A percentile compares a stretch with the other conserved stretches of the same genome.
phyloP scores from a whole-genome alignment of 2,888 invertebrate species.

The Drosophila gaucha region DNA sequence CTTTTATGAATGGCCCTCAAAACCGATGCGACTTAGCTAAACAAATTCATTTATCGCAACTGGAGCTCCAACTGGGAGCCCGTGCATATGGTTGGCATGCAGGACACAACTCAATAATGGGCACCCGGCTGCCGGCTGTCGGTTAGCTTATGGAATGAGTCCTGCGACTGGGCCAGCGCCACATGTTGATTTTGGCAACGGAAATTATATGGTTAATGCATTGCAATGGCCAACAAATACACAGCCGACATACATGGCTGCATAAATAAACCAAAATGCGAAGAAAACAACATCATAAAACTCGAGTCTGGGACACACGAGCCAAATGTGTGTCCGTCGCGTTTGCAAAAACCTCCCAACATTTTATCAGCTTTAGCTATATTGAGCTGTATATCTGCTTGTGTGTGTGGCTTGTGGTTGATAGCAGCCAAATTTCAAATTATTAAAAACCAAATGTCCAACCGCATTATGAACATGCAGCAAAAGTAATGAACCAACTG shows the following conservation, averaged over 20 bases:
- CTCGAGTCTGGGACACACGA: constrained; percentile 24
- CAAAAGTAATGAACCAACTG: constrained; percentile 56
- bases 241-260: constrained; percentile 41
- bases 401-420: constrained; percentile 20
- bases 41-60: constrained; percentile 68
- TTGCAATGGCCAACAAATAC: constrained; percentile 51
- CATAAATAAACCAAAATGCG: constrained; percentile 50
- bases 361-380: constrained; percentile 7
- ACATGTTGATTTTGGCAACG: constrained; percentile 71
- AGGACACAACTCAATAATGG: constrained; percentile 44
- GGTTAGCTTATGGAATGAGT: neutral
- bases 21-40: constrained; percentile 56
- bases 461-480: constrained; percentile 56
- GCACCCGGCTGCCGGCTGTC: neutral
- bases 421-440: constrained; percentile 64
- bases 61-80: constrained; percentile 14
- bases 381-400: constrained; percentile 3
- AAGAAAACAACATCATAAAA: constrained; percentile 70
- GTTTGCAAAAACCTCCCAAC: constrained; percentile 16
- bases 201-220: constrained; percentile 66
- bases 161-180: constrained; percentile 18
- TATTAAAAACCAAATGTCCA: constrained; percentile 68
- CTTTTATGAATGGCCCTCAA: constrained; percentile 55
- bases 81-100: constrained; percentile 19
- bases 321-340: constrained; percentile 31